Base-by-base conservation (phyloP, 2,113 vertebrate genomes). In the human region DNA sequence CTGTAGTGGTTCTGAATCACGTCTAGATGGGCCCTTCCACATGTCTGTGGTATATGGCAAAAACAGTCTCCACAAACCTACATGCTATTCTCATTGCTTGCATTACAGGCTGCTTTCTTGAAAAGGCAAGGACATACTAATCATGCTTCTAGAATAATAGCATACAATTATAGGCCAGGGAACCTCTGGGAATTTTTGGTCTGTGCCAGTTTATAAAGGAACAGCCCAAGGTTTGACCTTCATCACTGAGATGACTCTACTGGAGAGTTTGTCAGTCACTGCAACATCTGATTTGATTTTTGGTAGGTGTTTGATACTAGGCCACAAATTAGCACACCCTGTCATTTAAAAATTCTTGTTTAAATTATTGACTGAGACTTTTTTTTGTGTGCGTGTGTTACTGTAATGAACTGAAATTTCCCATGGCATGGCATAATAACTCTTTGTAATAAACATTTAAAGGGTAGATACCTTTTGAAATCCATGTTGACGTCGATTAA, bases 41-140 rank as follows among this genome's bases (percentile, higher is more conserved):
- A 90, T 97, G 92, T 96, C 90, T 97, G 78, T 90, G 73, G 55
- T 48, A 38, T 48, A 40, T 85, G 93, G 72, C 85, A 89, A 76
- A 94, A 94, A n/a, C 2, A 0, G 0, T 95, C 90, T 97, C 93
- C 81, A 90, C 97, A 97, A 97, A 93, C 96, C 92, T 90, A 86
- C 97, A 84, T 93, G 94, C 96, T 98, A 80, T 98, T 97, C 96
- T 98, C 96, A 94, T 94, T 96, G 18, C 76, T 98, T 97, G 92
- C 96, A 95, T 98, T 97, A 80, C 85, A 97, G 97, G 50, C 93
- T 95, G 73, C 22, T 76, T 97, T 98, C 89, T 64, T 73, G 91
- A 96, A 97, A 97, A 98, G 92, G 50, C 91, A 93, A 95, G 92
- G 89, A 50, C 85, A 84, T 30, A 23, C 89, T 98, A 95, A 97